Conservation (phyloP, 2,113 vertebrate species). For the Tetrax tetrax region DNA sequence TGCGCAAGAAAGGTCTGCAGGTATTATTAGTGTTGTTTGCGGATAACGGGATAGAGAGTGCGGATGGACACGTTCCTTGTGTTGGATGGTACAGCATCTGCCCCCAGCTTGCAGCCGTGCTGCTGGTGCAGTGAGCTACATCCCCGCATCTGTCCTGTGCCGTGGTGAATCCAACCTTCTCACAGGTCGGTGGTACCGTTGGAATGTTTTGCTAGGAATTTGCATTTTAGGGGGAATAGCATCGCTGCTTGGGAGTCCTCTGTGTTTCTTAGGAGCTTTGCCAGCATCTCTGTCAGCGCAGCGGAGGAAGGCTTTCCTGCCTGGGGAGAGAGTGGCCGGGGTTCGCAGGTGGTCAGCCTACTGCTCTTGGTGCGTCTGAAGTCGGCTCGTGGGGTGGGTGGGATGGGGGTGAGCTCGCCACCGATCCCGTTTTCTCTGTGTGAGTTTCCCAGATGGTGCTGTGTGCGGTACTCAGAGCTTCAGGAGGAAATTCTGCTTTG, state of each 20-base stretch:
- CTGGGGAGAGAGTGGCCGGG: neutral
- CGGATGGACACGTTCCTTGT: rapidly evolving
- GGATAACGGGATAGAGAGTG: neutral
- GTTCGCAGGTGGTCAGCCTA: neutral
- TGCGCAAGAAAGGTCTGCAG: neutral
- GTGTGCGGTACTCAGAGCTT: neutral
- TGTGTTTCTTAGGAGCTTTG: neutral
- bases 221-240: neutral
- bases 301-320: neutral
- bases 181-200: too few species aligned
- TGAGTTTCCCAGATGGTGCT: neutral
- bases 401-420: neutral
- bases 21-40: neutral
- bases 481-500: neutral
- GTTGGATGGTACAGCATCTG: rapidly evolving
- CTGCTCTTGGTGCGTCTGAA: neutral
- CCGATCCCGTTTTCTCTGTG: neutral
- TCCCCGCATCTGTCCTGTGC: too few species aligned
- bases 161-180: neutral
- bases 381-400: rapidly evolving
- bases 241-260: neutral
- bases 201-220: neutral
- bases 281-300: neutral
- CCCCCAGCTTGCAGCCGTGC: rapidly evolving
- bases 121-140: too few species aligned